A percentile compares a stretch with the other conserved stretches of the same genome.
Conservation (phyloP, 2,888 invertebrate genomes). For the Eupithecia pulchellata region DNA sequence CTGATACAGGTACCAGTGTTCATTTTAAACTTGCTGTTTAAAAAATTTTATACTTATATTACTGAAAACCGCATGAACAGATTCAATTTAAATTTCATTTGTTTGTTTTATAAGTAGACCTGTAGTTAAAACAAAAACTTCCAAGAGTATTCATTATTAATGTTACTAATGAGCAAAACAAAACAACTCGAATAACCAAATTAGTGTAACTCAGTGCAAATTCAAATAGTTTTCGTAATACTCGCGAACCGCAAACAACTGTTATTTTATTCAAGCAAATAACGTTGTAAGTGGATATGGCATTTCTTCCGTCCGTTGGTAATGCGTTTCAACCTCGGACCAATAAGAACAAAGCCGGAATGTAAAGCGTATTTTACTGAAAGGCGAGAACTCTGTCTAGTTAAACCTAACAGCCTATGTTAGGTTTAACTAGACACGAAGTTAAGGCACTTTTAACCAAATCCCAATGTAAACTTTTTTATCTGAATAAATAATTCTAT, state of each 20-base stretch:
- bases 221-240: conserved; percentile 23
- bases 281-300: conserved; percentile 46
- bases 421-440: too few relatives aligned
- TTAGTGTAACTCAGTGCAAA: conserved; percentile 9
- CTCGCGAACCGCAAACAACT: conserved; percentile 19
- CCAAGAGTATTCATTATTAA: too few relatives aligned
- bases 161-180: conserved; percentile 5
- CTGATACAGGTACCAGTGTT: background rate
- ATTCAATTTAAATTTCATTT: too few relatives aligned
- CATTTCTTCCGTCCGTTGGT: conserved; percentile 58
- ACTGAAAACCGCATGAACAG: background rate
- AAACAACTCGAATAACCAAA: conserved; percentile 10
- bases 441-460: too few relatives aligned
- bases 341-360: conserved; percentile 68
- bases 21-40: background rate
- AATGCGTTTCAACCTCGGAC: conserved; percentile 52
- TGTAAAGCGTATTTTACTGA: conserved; percentile 72
- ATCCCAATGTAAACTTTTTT: too few relatives aligned
- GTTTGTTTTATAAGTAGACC: too few relatives aligned
- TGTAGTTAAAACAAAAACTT: too few relatives aligned
- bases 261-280: conserved; percentile 33
- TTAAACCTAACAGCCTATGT: too few relatives aligned
- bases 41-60: background rate
- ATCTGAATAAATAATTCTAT: too few relatives aligned
- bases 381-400: too few relatives aligned